Conservation (phyloP, 2,888 invertebrate genomes). For the Drosophila mimetica region DNA sequence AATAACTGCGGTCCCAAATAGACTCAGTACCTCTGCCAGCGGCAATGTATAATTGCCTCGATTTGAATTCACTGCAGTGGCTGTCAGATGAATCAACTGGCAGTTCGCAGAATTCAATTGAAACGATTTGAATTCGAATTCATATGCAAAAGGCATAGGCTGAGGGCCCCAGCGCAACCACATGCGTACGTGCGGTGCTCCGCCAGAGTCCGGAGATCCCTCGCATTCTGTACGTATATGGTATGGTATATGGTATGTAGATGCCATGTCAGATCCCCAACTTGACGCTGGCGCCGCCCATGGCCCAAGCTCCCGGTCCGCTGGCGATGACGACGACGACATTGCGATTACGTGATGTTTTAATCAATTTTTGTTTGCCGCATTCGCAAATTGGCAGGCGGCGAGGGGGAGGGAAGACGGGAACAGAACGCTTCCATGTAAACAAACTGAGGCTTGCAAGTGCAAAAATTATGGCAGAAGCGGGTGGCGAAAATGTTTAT, state of each 20-base stretch:
- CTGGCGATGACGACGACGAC: constrained; percentile 28
- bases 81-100: constrained; percentile 52
- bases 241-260: background rate
- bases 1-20: constrained; percentile 38
- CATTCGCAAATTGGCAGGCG: constrained; percentile 49
- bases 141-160: constrained; percentile 53
- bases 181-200: constrained; percentile 62
- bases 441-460: constrained; percentile 47
- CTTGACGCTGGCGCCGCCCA: constrained; percentile 56
- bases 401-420: background rate
- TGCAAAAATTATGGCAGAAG: constrained; percentile 56
- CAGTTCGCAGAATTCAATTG: constrained; percentile 59
- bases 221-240: background rate
- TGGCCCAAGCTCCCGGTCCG: constrained; percentile 25
- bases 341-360: constrained; percentile 72
- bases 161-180: constrained; percentile 23
- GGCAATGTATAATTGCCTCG: constrained; percentile 31
- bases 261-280: constrained; percentile 26
- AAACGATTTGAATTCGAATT: constrained; percentile 62
- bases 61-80: constrained; percentile 51
- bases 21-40: constrained; percentile 9
- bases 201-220: constrained; percentile 20
- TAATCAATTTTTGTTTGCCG: constrained; percentile 70
- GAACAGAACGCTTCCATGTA: constrained; percentile 24
- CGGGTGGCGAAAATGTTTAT: constrained; percentile 56